These are phyloP conservation scores for Caretta caretta DNA, from an alignment of 2,113 vertebrate species.

Conservation along the genomic window DNA sequence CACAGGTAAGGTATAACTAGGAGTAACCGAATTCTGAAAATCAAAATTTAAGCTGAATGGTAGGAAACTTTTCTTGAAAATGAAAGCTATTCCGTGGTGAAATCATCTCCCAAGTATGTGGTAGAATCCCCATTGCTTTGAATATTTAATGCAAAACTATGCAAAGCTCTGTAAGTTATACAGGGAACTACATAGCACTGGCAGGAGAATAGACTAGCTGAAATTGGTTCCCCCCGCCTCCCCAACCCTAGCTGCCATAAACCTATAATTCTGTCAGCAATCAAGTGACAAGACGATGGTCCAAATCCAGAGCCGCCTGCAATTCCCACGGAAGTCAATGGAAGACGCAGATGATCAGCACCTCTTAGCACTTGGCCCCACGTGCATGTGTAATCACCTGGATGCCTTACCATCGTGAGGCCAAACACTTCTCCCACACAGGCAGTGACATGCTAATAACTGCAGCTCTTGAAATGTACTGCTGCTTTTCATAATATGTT, in stretches of 20 bases:
- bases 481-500: conserved; percentile 22
- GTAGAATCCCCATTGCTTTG: not conserved
- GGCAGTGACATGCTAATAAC: accelerated
- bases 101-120: not conserved
- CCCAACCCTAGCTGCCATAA: not conserved
- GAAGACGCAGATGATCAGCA: conserved; percentile 40
- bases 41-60: conserved; percentile 2
- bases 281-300: not conserved
- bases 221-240: not conserved
- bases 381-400: not conserved
- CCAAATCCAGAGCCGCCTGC: conserved; percentile 55
- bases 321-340: conserved; percentile 11
- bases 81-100: not conserved
- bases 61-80: conserved; percentile 6
- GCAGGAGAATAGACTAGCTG: conserved; percentile 7
- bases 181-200: conserved; percentile 4
- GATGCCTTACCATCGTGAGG: not conserved
- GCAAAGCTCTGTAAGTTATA: conserved; percentile 43
- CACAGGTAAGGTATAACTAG: not conserved
- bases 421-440: not conserved
- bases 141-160: not conserved
- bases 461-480: not conserved
- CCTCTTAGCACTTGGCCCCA: not conserved
- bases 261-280: conserved; percentile 10
- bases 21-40: not conserved